Evolutionary conservation across 1,140 invertebrate genomes (phyloP), one percentile per base, ranked within the genome.

Genomic region (Brachionus rubens): DNA sequence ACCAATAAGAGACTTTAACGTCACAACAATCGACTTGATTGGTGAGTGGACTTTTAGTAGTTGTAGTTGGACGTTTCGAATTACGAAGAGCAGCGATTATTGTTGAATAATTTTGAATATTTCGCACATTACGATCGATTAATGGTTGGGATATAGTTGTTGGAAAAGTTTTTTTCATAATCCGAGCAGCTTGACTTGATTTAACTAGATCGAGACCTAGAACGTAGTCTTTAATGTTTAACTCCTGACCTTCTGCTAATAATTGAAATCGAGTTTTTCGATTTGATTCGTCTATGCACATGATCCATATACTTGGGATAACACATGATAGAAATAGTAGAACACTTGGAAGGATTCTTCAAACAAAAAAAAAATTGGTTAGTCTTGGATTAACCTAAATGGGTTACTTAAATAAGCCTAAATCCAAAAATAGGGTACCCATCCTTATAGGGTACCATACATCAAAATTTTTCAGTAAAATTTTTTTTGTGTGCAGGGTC

Each of bases 261-360:
- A 7, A 10, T 50, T 54, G 46, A 41, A 72, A 72, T 36, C 40
- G 36, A 21, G 28, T 72, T 24, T 75, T 75, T n/a, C 72, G 48
- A 59, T 33, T 43, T 0, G 72, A 48, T 47, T 54, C 48, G 10
- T 75, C 72, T n/a, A 56, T 33, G 24, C 48, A 54, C 48, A 75
- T 75, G 26, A 75, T 75, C 72, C 72, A 75, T 21, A 75, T 54
- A 12, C 48, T 47, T 43, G 72, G 72, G n/a, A 54, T 24, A 24
- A 54, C 48, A 59, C 72, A 75, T 41, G 50, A 54, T 30, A 75
- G 56, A 75, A 54, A 75, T 19, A 75, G 48, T 28, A 75, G 26
- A 21, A 75, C 48, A 16, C 72, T 72, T 33, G 68, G 68, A 5
- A 72, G 68, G 9, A 72, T 54, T 48, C 68, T 72, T n/a, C n/a